phyloP scores from a whole-genome alignment of 2,113 vertebrate genomes.

The Ctenodactylus gundi region DNA sequence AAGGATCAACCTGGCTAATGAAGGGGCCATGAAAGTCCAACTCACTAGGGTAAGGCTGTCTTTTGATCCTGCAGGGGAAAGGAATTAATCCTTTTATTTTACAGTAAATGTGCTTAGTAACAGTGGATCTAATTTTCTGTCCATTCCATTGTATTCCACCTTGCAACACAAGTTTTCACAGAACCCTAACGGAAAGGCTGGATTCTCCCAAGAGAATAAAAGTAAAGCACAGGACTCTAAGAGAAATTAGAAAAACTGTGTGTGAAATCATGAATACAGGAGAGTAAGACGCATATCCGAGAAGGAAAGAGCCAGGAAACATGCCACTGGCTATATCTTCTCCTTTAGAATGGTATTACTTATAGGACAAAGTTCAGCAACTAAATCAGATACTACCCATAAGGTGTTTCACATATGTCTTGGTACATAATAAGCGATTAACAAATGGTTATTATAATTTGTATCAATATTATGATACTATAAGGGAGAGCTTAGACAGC shows the following conservation, averaged over 20 bases:
- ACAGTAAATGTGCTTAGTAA: neutral
- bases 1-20: slow-evolving; percentile 71
- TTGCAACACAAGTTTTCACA: neutral
- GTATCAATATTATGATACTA: neutral
- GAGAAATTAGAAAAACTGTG: neutral
- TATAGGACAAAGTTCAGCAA: neutral
- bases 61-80: slow-evolving; percentile 50
- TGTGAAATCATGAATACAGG: neutral
- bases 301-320: neutral
- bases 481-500: neutral
- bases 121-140: neutral
- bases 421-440: neutral
- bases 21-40: slow-evolving; percentile 64
- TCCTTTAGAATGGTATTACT: neutral
- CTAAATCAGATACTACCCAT: neutral
- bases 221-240: neutral
- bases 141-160: neutral
- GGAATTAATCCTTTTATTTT: slow-evolving; percentile 59
- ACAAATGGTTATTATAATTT: neutral
- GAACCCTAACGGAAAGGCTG: neutral
- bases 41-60: slow-evolving; percentile 49
- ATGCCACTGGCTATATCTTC: neutral
- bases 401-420: neutral
- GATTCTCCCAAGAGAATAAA: neutral
- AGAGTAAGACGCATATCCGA: neutral